phyloP scores from a whole-genome alignment of 2,113 vertebrate genomes.

The Limanda limanda region DNA sequence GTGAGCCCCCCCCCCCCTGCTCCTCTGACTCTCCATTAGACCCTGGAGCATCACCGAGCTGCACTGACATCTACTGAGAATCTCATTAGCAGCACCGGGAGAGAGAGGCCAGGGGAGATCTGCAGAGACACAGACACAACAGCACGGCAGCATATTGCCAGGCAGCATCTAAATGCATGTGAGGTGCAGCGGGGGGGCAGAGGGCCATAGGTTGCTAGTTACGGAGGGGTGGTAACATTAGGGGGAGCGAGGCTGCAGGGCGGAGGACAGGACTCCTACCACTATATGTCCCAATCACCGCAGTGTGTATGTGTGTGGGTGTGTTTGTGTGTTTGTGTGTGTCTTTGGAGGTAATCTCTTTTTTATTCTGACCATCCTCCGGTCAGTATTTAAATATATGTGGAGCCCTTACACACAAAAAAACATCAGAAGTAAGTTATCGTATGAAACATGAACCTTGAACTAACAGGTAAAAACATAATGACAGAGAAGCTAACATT shows the following conservation, averaged over 20 bases:
- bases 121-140: constrained; percentile 40
- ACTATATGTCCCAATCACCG: constrained; percentile 37
- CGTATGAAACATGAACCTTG: too few relatives aligned
- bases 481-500: too few relatives aligned
- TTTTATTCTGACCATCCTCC: too few relatives aligned
- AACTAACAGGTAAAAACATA: too few relatives aligned
- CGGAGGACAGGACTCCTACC: constrained; percentile 37
- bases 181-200: background rate
- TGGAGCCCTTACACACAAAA: too few relatives aligned
- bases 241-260: constrained; percentile 24
- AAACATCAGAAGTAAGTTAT: too few relatives aligned
- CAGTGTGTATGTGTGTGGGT: background rate
- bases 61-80: constrained; percentile 63
- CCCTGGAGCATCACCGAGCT: constrained; percentile 43
- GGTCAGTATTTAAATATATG: too few relatives aligned
- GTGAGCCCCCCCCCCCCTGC: background rate
- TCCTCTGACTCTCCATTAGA: constrained; percentile 47
- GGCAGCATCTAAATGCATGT: constrained; percentile 49
- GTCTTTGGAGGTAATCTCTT: too few relatives aligned
- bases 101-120: background rate
- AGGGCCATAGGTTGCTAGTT: constrained; percentile 11
- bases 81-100: constrained; percentile 61
- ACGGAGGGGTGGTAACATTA: background rate
- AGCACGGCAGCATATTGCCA: constrained; percentile 59
- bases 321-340: constrained; percentile 18